These are phyloP conservation scores for Hydropsyche tenuis DNA, from an alignment of 1,140 invertebrate species.

Conservation along the genomic window DNA sequence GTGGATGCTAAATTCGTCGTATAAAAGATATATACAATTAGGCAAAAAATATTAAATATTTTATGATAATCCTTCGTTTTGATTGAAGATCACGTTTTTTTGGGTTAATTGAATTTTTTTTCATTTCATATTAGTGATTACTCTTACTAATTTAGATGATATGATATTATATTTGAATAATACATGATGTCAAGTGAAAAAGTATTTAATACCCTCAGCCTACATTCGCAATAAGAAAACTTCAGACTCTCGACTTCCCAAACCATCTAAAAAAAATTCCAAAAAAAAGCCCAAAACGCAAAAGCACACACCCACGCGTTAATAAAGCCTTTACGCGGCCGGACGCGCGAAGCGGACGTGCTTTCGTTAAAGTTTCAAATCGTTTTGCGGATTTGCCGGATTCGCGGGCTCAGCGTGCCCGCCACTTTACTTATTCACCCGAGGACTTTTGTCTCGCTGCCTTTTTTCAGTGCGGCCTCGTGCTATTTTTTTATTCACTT, in stretches of 20 bases:
- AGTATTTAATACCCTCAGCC: too few species aligned
- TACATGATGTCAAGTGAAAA: too few species aligned
- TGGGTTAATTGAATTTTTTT: too few species aligned
- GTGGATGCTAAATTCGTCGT: slow-evolving; percentile 14
- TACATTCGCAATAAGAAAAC: too few species aligned
- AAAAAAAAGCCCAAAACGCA: not conserved
- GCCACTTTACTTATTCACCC: slow-evolving; percentile 44
- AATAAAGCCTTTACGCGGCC: slow-evolving; percentile 41
- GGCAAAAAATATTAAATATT: too few species aligned
- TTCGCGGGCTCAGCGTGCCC: slow-evolving; percentile 9
- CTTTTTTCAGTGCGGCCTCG: not conserved
- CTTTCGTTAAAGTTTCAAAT: slow-evolving; percentile 42
- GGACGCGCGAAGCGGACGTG: slow-evolving; percentile 15
- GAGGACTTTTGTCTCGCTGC: slow-evolving; percentile 17
- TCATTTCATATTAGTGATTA: too few species aligned
- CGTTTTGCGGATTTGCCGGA: slow-evolving; percentile 45
- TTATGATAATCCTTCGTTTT: too few species aligned
- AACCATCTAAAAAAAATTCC: not conserved
- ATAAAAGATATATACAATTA: too few species aligned
- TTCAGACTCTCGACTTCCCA: not conserved
- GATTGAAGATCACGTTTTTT: too few species aligned
- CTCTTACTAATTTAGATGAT: too few species aligned
- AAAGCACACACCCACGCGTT: slow-evolving; percentile 10
- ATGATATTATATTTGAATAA: too few species aligned
- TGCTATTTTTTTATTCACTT: too few species aligned